phyloP scores from a whole-genome alignment of 2,113 vertebrate species.

The Pagrus major region DNA sequence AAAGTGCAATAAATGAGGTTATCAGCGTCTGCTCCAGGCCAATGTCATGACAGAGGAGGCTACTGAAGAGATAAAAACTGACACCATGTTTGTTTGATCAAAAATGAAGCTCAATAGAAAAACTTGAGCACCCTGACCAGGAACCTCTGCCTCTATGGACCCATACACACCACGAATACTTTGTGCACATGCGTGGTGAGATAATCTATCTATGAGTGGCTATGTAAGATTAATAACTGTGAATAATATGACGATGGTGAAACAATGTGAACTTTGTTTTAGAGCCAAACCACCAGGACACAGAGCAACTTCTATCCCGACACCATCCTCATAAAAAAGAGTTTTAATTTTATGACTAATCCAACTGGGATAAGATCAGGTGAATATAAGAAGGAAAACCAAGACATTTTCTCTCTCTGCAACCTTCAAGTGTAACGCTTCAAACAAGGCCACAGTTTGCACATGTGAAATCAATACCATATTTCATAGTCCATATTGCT shows the following conservation, averaged over 20 bases:
- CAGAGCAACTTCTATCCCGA: too few species aligned
- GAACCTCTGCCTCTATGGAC: neutral
- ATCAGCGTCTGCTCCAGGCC: neutral
- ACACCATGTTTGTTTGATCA: neutral
- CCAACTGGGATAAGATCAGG: too few species aligned
- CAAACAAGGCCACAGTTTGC: neutral
- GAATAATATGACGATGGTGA: too few species aligned
- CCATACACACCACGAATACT: too few species aligned
- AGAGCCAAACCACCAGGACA: too few species aligned
- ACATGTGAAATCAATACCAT: conserved; percentile 16
- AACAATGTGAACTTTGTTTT: too few species aligned
- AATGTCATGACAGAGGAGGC: neutral
- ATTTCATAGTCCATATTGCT: neutral
- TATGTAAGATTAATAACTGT: too few species aligned
- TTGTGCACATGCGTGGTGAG: too few species aligned
- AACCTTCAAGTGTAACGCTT: neutral
- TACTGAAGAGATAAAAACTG: neutral
- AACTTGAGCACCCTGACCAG: neutral
- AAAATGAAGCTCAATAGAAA: neutral
- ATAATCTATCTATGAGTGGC: too few species aligned
- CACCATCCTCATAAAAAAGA: too few species aligned
- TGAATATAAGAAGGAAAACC: neutral
- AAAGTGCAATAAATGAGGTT: neutral
- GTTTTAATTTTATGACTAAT: too few species aligned
- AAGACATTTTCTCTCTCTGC: neutral